Base-by-base conservation (phyloP, 1,140 invertebrate species). In the Bursaphelenchus mucronatus region DNA sequence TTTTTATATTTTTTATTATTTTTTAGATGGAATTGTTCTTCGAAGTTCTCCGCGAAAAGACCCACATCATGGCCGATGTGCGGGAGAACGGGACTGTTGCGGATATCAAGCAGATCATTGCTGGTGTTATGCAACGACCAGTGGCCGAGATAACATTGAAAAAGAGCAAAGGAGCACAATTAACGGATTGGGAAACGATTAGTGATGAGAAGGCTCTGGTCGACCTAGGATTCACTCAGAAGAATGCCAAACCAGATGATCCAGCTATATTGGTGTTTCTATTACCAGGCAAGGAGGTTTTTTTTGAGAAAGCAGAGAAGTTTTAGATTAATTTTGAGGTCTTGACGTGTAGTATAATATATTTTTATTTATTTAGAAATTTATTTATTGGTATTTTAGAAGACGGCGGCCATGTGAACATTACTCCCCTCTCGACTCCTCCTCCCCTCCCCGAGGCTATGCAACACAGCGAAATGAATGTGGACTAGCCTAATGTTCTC, bases 1-100 rank as follows among this genome's bases (percentile, higher is more conserved):
- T n/a, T 30, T 30, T 30, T 30, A 30, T 3, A 5, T 30, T 30
- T 30, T 1, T 30, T 30, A 30, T 30, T 30, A 30, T 30, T 30
- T 30, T 30, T 13, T 71, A 73, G 46, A 15, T 67, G 70, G 71
- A 75, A 43, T 74, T 75, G 15, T 75, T 64, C 61, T 75, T 75
- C 58, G 73, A 75, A 76, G 58, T 75, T 44, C 40, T 54, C 8
- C 74, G 71, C 21, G 55, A 55, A 51, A 75, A 76, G 53, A 69
- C 66, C 11, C 73, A 75, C 53, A 70, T 75, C 51, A 19, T 75
- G 30, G 54, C 46, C 46, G 74, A 75, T 40, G 64, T 55, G 43
- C 19, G 43, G 10, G 73, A 75, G 40, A 61, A 52, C 52, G 53
- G 50, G 17, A 75, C 70, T 17, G 71, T 71, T 5, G 11, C 39